These are phyloP conservation scores for Parnassius glacialis DNA, from an alignment of 2,888 invertebrate species.

Conservation along the genomic window DNA sequence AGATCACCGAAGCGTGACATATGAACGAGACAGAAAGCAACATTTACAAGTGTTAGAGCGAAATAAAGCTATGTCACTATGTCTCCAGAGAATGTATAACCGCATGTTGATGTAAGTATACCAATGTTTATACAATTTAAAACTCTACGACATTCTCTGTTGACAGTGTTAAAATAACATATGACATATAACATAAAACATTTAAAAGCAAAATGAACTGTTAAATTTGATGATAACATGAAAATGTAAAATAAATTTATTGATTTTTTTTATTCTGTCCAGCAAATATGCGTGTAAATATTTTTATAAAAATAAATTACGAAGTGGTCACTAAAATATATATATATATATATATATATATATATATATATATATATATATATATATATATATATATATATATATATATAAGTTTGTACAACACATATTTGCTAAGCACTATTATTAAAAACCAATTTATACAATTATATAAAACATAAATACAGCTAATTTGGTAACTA, in stretches of 20 bases:
- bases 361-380: too few relatives aligned
- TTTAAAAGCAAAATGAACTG: constrained; percentile 16
- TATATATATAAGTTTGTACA: too few relatives aligned
- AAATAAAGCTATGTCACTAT: constrained; percentile 52
- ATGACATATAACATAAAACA: constrained; percentile 7
- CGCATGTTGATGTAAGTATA: not conserved
- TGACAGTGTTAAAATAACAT: constrained; percentile 1
- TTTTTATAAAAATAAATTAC: not conserved
- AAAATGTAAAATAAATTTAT: constrained; percentile 16
- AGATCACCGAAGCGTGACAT: constrained; percentile 54
- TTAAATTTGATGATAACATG: constrained; percentile 3
- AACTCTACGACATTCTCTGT: constrained; percentile 1
- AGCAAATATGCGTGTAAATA: constrained; percentile 8
- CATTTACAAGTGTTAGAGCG: constrained; percentile 78
- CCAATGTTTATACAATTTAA: not conserved
- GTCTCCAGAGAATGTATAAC: constrained; percentile 26
- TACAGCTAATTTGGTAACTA: constrained; percentile 57
- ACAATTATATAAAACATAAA: not conserved
- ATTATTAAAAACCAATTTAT: not conserved
- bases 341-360: too few relatives aligned
- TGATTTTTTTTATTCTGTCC: constrained; percentile 3
- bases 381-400: too few relatives aligned
- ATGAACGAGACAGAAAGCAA: constrained; percentile 76
- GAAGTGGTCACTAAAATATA: too few relatives aligned
- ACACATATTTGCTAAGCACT: constrained; percentile 6